Conservation (phyloP, 2,888 invertebrate genomes). For the Gerosis bhagava region DNA sequence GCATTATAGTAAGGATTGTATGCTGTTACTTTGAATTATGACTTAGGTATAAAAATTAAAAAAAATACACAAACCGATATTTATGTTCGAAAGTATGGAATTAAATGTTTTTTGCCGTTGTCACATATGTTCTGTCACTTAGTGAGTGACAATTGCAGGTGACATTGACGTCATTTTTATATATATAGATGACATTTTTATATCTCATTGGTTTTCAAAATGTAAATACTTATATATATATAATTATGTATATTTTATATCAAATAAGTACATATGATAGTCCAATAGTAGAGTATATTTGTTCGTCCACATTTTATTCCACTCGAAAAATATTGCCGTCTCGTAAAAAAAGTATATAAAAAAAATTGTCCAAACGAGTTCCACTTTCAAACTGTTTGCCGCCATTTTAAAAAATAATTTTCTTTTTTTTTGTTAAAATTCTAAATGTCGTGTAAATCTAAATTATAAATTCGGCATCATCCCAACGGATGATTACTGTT, state of each 20-base stretch:
- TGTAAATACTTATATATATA: constrained; percentile 68
- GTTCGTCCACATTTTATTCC: constrained; percentile 78
- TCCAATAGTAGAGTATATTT: constrained; percentile 71
- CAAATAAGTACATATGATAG: constrained; percentile 69
- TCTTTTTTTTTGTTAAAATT: too few species aligned
- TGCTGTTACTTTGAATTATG: constrained; percentile 21
- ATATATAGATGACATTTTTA: constrained; percentile 38
- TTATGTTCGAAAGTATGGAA: constrained; percentile 24
- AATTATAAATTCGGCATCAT: constrained; percentile 22
- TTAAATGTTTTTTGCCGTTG: constrained; percentile 40
- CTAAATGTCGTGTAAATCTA: constrained; percentile 35
- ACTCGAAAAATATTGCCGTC: constrained; percentile 74
- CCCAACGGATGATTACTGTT: constrained; percentile 27
- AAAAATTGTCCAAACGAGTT: constrained; percentile 69
- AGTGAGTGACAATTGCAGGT: constrained; percentile 34
- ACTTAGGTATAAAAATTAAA: too few species aligned
- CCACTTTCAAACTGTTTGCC: constrained; percentile 55
- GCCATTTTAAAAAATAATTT: too few species aligned
- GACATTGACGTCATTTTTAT: constrained; percentile 31
- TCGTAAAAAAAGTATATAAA: constrained; percentile 57
- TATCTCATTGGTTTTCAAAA: constrained; percentile 51
- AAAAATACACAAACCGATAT: constrained; percentile 19
- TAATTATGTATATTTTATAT: constrained; percentile 51
- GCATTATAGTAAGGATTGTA: constrained; percentile 14
- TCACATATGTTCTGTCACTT: constrained; percentile 30